Evolutionary conservation across 2,888 invertebrate genomes (phyloP), one percentile per base, ranked within the genome.

Genomic region (Andrena dorsata): DNA sequence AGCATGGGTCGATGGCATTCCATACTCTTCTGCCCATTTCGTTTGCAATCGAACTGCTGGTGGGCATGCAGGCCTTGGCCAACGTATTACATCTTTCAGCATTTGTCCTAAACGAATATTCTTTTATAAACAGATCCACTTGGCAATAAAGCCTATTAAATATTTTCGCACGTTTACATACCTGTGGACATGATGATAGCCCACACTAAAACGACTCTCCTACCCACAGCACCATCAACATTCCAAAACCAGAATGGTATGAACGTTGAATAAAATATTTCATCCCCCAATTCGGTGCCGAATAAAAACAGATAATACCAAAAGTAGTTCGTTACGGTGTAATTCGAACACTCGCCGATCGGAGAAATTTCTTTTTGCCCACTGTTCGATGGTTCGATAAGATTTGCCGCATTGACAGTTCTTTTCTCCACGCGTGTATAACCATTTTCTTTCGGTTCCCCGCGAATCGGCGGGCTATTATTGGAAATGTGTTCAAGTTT

Each of bases 191-290:
- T 98, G 74, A 97, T 95, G 77, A 97, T 95, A 32, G 97, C 96
- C 98, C 98, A 98, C 26, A 98, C 96, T 10, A 97, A 94, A 13
- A 98, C 96, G 23, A 98, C 96, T 93, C 98, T 95, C 87, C 98
- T 95, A 16, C 97, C 97, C 2, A 98, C 97, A 35, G 97, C 97
- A 26, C 97, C 97, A 94, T 98, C 98, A 77, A 98, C 95, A 94
- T 98, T 98, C 98, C 98, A 98, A 92, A 98, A 97, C 97, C 98
- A 98, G 94, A 98, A 98, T 0, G 98, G 98, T 91, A 98, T 98
- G 92, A 98, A 98, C n/a, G 96, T 95, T 1, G 97, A 96, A 94
- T 98, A 98, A 94, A 98, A 98, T 83, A 97, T 95, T 94, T 98
- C 98, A 94, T 98, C 98, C 0, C 98, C 98, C 35, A 98, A 94